Base-by-base conservation (phyloP, 2,797 vertebrate species). In the Cygnus olor region DNA sequence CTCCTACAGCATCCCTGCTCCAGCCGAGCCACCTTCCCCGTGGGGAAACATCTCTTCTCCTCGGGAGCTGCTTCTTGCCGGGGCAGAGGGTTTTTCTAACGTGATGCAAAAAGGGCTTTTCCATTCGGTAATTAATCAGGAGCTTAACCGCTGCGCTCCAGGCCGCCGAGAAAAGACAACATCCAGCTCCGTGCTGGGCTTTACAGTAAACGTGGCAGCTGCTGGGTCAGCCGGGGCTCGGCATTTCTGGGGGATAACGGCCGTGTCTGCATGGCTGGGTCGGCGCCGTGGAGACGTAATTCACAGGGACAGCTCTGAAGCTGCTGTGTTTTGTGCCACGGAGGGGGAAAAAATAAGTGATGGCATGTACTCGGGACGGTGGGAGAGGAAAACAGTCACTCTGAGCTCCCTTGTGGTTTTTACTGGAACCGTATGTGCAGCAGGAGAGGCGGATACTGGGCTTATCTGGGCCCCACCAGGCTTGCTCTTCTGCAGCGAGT, bases 391-490 rank as follows among this genome's bases (percentile, higher is more conserved):
- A 40, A 8, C 0, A 1, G 61, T 57, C 11, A 17, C 30, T 24
- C 12, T 40, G 24, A 14, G 24, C 19, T 60, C 9, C 7, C 18
- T 38, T 49, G 70, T 47, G 47, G 47, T 57, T 88, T 91, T 88
- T 40, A 77, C 64, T 51, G 45, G 53, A 80, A 53, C 3, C 1
- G 0, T 14, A 2, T 0, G 6, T 3, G 36, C 5, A 0, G 0
- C 13, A 9, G 19, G 13, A 51, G 32, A 25, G 36, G 53, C 2
- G 1, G 70, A 12, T 28, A 7, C 22, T 9, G 65, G 64, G 28
- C 6, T 44, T 42, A 36, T 11, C 18, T 36, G 51, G 27, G 63
- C 16, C 16, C 38, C 25, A 34, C 7, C 45, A 7, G 24, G 9
- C 4, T 13, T 44, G 30, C 8, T 38, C 12, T 40, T 36, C 19